Evolutionary conservation across 2,797 vertebrate genomes (phyloP), one percentile per base, ranked within the genome.

Genomic region (Pangasius mekongensis): DNA sequence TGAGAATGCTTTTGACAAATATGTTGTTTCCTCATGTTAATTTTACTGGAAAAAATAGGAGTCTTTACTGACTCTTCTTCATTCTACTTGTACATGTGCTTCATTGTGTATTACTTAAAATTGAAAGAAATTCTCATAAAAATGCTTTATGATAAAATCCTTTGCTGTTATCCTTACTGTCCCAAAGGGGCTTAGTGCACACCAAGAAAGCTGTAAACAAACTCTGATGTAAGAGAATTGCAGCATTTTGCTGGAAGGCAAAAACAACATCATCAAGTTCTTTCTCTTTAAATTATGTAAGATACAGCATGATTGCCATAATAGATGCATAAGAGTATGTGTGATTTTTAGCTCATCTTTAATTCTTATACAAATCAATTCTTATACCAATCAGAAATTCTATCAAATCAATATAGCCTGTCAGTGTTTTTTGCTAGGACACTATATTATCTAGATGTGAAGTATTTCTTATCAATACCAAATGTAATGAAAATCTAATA

Each of bases 151-250:
- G 24, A 52, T 33, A n/a, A 66, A 82, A 82, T 58, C 64, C 52
- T 87, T 33, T 88, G 49, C 52, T 56, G 24, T 76, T 47, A 86
- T 71, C 16, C 39, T 47, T 5, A 69, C 47, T 83, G n/a, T 86
- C 43, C 62, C 49, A 81, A 56, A 39, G 39, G 62, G 33, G 43
- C 36, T 43, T 9, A 43, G 39, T 10, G 9, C 71, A 73, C 49
- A 87, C 47, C 11, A 24, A 43, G 76, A 71, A 64, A 67, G 62
- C 49, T 81, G 33, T 30, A 69, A 39, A 71, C 33, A 74, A 27
- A 47, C 39, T 73, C 8, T 47, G 22, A 74, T 47, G 3, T 74
- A 47, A 8, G 24, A 58, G 52, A 82, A 58, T 56, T 67, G n/a
- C 47, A 69, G 22, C 64, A 58, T 30, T 56, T 87, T 81, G 20